These are phyloP conservation scores for Oreochromis mossambicus DNA, from an alignment of 2,797 vertebrate genomes.

Conservation along the genomic window DNA sequence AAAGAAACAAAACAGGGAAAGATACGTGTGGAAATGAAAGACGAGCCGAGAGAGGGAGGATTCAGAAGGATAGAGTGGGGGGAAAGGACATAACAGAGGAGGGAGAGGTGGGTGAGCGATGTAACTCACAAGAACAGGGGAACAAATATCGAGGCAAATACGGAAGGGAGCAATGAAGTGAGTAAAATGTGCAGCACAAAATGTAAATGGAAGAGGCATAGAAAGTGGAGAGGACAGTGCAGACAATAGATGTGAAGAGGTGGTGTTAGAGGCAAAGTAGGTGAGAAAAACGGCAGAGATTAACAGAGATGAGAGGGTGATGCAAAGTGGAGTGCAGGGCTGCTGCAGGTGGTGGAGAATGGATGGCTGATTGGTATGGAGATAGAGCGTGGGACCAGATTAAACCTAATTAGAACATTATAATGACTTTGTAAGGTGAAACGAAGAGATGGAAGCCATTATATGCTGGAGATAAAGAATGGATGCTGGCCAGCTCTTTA, in stretches of 20 bases:
- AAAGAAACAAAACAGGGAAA: not conserved
- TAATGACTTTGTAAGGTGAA: constrained; percentile 45
- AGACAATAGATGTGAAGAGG: not conserved
- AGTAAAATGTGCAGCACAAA: not conserved
- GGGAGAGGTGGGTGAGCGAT: not conserved
- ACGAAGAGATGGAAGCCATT: constrained; percentile 33
- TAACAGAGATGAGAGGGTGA: not conserved
- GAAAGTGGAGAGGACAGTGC: not conserved
- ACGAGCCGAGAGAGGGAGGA: not conserved
- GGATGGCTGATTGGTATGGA: constrained; percentile 21
- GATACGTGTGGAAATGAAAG: not conserved
- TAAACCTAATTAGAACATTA: constrained; percentile 53
- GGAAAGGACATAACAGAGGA: not conserved
- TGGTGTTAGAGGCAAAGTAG: not conserved
- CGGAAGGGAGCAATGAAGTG: not conserved
- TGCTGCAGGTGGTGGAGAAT: not conserved
- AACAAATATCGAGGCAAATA: not conserved
- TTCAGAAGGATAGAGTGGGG: not conserved
- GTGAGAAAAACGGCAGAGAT: not conserved
- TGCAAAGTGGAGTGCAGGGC: not conserved
- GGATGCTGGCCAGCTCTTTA: not conserved
- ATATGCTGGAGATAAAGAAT: constrained; percentile 29
- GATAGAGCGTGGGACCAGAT: constrained; percentile 31
- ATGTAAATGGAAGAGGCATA: not conserved
- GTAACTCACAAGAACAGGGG: not conserved